Percentiles rank a stretch among this genome's conserved stretches.
Conservation (phyloP, 2,113 vertebrate species). For the Zosterops lateralis region DNA sequence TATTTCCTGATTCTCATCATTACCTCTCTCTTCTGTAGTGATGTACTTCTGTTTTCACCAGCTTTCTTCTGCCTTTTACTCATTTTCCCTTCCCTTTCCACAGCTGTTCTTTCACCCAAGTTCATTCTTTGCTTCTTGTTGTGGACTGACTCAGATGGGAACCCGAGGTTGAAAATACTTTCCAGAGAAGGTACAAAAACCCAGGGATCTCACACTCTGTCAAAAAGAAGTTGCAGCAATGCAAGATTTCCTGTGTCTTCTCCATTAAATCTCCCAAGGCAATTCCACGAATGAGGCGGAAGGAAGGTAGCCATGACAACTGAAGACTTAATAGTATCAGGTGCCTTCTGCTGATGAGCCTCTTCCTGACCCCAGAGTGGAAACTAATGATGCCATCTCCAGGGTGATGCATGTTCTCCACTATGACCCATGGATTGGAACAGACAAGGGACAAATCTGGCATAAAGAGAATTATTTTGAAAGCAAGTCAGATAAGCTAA, state of each 20-base stretch:
- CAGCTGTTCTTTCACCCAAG: background rate
- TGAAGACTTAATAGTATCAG: slow-evolving; percentile 49
- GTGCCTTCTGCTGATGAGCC: slow-evolving; percentile 34
- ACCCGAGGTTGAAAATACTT: background rate
- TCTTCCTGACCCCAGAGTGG: background rate
- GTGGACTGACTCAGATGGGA: background rate
- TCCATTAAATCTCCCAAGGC: slow-evolving; percentile 53
- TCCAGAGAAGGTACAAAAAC: background rate
- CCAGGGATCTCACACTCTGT: background rate
- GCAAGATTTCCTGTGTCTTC: slow-evolving; percentile 36
- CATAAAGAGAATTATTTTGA: slow-evolving; percentile 1
- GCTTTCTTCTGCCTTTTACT: background rate
- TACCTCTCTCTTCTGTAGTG: background rate
- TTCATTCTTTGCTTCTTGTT: background rate
- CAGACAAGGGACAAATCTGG: background rate
- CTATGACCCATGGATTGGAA: slow-evolving; percentile 2
- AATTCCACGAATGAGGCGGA: background rate
- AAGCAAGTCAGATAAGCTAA: background rate
- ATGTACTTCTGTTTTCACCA: background rate
- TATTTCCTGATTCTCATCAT: background rate
- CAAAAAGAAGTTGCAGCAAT: background rate
- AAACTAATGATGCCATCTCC: slow-evolving; percentile 44
- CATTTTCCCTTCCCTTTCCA: background rate
- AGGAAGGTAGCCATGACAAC: slow-evolving; percentile 60
- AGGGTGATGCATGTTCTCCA: slow-evolving; percentile 12